These are phyloP conservation scores for Alsophila aescularia DNA, from an alignment of 2,888 invertebrate species.

Conservation along the genomic window DNA sequence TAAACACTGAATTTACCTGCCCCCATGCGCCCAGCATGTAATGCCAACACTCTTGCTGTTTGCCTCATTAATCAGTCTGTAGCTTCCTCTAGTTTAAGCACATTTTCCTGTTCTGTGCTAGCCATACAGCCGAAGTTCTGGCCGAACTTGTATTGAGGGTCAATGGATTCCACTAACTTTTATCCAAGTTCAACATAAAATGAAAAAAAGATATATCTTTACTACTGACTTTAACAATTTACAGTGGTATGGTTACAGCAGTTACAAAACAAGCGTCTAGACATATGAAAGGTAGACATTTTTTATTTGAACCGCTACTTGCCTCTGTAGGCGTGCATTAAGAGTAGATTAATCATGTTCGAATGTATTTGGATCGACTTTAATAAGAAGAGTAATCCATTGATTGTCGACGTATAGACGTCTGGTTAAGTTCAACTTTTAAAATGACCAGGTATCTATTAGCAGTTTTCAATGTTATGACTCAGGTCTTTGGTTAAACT, in stretches of 20 bases:
- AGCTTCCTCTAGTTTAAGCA: no score
- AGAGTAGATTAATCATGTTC: constrained; percentile 61
- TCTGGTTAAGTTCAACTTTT: constrained; percentile 20
- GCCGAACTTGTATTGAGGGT: no score
- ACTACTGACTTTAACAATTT: background rate
- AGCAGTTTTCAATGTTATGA: background rate
- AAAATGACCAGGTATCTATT: constrained; percentile 34
- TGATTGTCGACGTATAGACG: constrained; percentile 1
- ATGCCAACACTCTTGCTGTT: no score
- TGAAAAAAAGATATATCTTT: constrained; percentile 6
- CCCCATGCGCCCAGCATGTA: no score
- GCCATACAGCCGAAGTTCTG: no score
- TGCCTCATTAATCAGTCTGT: no score
- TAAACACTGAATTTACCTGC: no score
- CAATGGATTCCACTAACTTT: no score
- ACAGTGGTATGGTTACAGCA: constrained; percentile 19
- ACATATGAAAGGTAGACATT: constrained; percentile 66
- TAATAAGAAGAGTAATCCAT: constrained; percentile 25
- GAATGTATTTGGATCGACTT: constrained; percentile 37
- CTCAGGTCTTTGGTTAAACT: background rate
- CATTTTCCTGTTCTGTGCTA: no score
- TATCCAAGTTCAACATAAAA: background rate
- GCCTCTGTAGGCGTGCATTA: constrained; percentile 57
- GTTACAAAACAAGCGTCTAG: constrained; percentile 66
- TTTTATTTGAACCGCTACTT: constrained; percentile 60